These are phyloP conservation scores for Gandaritis pyraliata DNA, from an alignment of 2,888 invertebrate species.

Conservation along the genomic window DNA sequence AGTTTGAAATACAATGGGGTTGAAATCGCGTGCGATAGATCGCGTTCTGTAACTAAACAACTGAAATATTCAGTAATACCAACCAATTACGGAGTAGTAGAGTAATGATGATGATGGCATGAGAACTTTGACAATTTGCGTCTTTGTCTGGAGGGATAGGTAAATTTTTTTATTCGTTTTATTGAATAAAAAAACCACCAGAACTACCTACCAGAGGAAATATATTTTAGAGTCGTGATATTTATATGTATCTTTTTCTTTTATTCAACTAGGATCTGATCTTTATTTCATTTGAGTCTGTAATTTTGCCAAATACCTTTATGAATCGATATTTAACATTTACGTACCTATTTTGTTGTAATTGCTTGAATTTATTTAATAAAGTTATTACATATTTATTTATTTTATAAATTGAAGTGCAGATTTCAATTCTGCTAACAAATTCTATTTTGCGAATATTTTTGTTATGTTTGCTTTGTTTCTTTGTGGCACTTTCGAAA, in stretches of 20 bases:
- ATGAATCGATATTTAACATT: too few relatives aligned
- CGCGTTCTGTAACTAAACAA: conserved; percentile 73
- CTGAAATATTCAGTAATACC: conserved; percentile 77
- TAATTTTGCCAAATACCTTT: too few relatives aligned
- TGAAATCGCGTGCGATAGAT: conserved; percentile 66
- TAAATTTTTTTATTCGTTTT: neutral
- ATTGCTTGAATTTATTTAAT: too few relatives aligned
- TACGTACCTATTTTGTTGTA: too few relatives aligned
- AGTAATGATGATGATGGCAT: conserved; percentile 79
- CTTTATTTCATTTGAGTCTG: too few relatives aligned
- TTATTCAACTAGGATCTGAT: too few relatives aligned
- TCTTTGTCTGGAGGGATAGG: conserved; percentile 33
- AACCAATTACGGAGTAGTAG: conserved; percentile 60
- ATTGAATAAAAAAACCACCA: neutral
- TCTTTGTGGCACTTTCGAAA: conserved; percentile 15
- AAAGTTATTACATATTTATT: too few relatives aligned
- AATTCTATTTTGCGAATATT: neutral
- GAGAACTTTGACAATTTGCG: conserved; percentile 69
- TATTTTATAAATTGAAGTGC: too few relatives aligned
- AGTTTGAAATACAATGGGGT: conserved; percentile 41
- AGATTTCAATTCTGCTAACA: too few relatives aligned
- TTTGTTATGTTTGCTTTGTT: neutral
- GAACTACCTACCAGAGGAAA: neutral
- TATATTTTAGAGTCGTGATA: too few relatives aligned
- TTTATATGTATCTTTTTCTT: too few relatives aligned